Base-by-base conservation (phyloP, 2,797 vertebrate species). In the Enteromius mattozi region DNA sequence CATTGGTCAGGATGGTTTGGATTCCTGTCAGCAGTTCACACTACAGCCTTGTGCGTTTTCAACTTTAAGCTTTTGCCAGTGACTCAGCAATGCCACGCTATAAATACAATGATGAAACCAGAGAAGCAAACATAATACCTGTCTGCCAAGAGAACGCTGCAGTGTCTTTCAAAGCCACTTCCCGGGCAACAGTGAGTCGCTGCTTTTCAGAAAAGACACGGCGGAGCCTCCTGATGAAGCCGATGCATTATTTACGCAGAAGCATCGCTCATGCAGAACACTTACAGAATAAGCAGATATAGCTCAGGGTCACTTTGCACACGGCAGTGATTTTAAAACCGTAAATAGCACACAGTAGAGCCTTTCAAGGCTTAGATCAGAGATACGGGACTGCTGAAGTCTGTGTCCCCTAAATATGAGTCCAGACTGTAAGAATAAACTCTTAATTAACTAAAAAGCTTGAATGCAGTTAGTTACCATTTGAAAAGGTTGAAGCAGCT, bases 51-150 rank as follows among this genome's bases (percentile, higher is more conserved):
- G 71, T 49, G 54, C 45, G 47, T 68, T 47, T 79, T 72, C 80
- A 59, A 70, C 51, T 27, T 21, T 35, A 40, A 69, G 63, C 33
- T n/a, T 30, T 37, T 2, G 69, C 45, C 42, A 59, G 71, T 81
- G 70, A 84, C 78, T 87, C 71, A 69, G 51, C 63, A 51, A 59
- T 68, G 47, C 35, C 45, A 45, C 21, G 35, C 82, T 84, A 78
- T 68, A 78, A 77, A 84, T 78, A 83, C 37, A 74, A 49, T 68
- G 54, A 82, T 79, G 70, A 82, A 88, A 82, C 74, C 87, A 76
- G 82, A 84, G 69, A 84, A 59, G 68, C 59, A 61, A 78, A 74
- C 27, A 74, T 78, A 86, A 81, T 84, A 78, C 33, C 35, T 21
- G 45, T 71, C 77, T 47, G 74, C 83, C 72, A 66, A 68, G 47